A percentile compares a stretch with the other conserved stretches of the same genome.
These are phyloP conservation scores for Drosophila anomelani DNA, from an alignment of 2,888 invertebrate genomes.

Conservation along the genomic window DNA sequence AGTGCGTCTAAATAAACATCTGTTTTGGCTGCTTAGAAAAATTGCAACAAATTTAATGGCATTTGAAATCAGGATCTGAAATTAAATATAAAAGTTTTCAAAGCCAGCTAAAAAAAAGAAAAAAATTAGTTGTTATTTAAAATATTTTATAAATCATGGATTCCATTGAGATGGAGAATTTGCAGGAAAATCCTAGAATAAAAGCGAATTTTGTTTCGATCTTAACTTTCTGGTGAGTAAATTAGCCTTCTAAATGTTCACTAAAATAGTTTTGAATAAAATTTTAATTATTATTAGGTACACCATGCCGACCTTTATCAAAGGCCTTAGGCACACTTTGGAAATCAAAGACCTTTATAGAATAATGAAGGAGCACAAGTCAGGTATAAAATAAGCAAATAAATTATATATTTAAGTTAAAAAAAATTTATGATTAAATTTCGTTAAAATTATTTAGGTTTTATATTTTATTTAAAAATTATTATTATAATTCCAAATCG, in stretches of 20 bases:
- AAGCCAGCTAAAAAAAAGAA: neutral
- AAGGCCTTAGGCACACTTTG: slow-evolving; percentile 89
- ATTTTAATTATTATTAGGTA: slow-evolving; percentile 86
- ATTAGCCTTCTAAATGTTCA: no score
- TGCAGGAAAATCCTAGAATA: slow-evolving; percentile 86
- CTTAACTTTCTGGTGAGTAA: slow-evolving; percentile 86
- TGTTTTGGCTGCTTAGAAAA: neutral
- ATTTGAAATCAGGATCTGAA: neutral
- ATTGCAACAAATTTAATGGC: neutral
- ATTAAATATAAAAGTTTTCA: neutral
- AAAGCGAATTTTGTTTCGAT: slow-evolving; percentile 87
- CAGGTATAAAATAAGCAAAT: slow-evolving; percentile 82
- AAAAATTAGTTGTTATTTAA: neutral
- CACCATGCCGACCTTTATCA: slow-evolving; percentile 90
- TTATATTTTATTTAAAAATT: neutral
- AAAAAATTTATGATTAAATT: neutral
- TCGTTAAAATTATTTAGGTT: neutral
- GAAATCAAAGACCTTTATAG: slow-evolving; percentile 91
- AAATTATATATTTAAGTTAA: neutral
- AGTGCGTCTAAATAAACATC: neutral
- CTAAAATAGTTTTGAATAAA: neutral
- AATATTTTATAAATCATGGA: neutral
- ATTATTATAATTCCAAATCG: slow-evolving; percentile 8
- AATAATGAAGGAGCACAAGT: slow-evolving; percentile 89
- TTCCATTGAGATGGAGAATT: neutral